Evolutionary conservation across 37 sponge, comb jelly and placozoan genomes (phyloP).

Genomic region (Chondrilla cf. caribensis): DNA sequence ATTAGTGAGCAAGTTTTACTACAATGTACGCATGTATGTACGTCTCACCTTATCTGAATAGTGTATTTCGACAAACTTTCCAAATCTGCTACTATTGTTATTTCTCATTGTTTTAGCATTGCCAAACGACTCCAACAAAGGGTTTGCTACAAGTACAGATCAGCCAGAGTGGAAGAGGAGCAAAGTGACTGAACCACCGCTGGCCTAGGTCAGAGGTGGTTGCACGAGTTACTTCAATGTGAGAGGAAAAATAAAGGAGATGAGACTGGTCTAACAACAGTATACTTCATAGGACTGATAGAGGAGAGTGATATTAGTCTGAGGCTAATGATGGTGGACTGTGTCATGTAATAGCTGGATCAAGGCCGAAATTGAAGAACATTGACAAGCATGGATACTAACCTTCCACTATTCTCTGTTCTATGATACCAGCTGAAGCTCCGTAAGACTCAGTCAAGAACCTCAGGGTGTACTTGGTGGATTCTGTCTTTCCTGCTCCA

Average conservation of each 20-base stretch:
- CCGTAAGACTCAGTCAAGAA: conserved; percentile 84
- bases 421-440: conserved; percentile 69
- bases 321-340: too few species aligned
- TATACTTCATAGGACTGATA: too few species aligned
- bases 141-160: conserved; percentile 79
- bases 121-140: conserved; percentile 94
- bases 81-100: conserved; percentile 92
- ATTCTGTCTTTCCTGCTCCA: conserved; percentile 97
- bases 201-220: background rate
- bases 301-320: too few species aligned
- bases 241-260: background rate
- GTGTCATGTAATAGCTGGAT: too few species aligned
- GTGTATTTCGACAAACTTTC: conserved; percentile 95
- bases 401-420: conserved; percentile 87
- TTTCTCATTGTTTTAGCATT: conserved; percentile 92
- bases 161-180: background rate
- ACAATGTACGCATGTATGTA: too few species aligned
- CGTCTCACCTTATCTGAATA: conserved; percentile 64
- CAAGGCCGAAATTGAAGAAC: too few species aligned
- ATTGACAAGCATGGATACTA: too few species aligned
- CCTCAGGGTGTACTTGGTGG: conserved; percentile 86
- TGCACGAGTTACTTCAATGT: background rate
- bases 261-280: too few species aligned
- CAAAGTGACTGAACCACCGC: background rate
- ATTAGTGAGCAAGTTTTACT: too few species aligned